Conservation (phyloP, 2,888 invertebrate species). For the Polyommatus iphigenia region DNA sequence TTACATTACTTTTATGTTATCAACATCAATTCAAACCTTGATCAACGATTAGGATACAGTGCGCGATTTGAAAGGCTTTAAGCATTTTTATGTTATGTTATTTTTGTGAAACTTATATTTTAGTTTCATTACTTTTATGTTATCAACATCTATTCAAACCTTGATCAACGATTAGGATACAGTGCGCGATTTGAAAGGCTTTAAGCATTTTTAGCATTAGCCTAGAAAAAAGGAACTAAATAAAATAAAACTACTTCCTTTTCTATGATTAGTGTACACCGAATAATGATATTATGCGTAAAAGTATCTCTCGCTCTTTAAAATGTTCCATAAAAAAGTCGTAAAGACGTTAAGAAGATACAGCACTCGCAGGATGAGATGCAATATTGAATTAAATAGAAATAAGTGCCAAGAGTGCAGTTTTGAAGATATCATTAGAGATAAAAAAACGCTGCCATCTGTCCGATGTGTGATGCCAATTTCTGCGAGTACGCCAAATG, state of each 20-base stretch:
- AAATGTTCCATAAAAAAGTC: conserved; percentile 17
- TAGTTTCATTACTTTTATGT: no score
- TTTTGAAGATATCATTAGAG: conserved; percentile 44
- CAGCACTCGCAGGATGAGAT: conserved; percentile 23
- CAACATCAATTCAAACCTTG: no score
- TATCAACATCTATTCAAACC: no score
- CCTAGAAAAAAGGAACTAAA: no score
- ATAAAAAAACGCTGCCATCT: conserved; percentile 45
- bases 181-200: neutral
- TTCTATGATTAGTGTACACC: neutral
- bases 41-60: neutral
- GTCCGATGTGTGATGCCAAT: conserved; percentile 44
- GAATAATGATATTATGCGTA: neutral
- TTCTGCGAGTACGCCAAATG: conserved; percentile 44
- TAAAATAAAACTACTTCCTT: neutral
- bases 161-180: neutral
- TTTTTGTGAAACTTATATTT: no score
- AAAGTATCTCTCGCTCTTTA: neutral
- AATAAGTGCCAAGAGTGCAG: conserved; percentile 43
- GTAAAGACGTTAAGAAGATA: conserved; percentile 29
- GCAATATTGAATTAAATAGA: conserved; percentile 42
- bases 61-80: neutral
- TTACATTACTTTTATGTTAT: no score
- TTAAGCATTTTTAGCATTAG: neutral
- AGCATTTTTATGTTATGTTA: no score